phyloP scores from a whole-genome alignment of 2,888 invertebrate species.

The Meteorus cinctellus region DNA sequence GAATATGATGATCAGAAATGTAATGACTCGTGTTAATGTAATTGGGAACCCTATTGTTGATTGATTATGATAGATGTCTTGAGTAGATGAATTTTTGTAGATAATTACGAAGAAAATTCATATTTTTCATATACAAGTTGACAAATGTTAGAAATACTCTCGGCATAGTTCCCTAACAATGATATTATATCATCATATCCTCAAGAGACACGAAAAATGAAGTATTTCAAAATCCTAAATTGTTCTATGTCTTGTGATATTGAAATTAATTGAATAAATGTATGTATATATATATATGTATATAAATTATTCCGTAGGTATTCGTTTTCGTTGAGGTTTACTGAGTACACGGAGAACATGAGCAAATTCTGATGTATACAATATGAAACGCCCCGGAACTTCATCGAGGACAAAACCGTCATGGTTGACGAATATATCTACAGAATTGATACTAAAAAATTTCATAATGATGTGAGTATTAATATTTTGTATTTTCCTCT shows the following conservation, averaged over 20 bases:
- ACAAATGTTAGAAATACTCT: not conserved
- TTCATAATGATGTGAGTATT: not conserved
- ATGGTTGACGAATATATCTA: conserved; percentile 31
- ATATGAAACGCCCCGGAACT: conserved; percentile 37
- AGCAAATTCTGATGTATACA: conserved; percentile 19
- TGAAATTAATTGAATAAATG: too few species aligned
- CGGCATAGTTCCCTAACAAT: too few species aligned
- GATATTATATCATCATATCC: too few species aligned
- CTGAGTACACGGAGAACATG: conserved; percentile 15
- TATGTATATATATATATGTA: not conserved
- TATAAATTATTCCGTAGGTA: not conserved
- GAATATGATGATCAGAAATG: too few species aligned
- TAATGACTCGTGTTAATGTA: too few species aligned
- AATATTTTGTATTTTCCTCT: not conserved
- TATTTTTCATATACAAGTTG: not conserved
- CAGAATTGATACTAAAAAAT: not conserved
- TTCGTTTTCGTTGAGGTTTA: conserved; percentile 18
- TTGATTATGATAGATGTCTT: not conserved
- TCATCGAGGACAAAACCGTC: conserved; percentile 32
- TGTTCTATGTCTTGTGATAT: too few species aligned
- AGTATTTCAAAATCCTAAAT: not conserved
- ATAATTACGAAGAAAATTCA: not conserved
- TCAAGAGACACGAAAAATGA: too few species aligned
- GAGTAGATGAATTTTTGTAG: not conserved
- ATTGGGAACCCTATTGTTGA: too few species aligned